These are phyloP conservation scores for Alcis repandata DNA, from an alignment of 2,888 invertebrate species.

Conservation along the genomic window DNA sequence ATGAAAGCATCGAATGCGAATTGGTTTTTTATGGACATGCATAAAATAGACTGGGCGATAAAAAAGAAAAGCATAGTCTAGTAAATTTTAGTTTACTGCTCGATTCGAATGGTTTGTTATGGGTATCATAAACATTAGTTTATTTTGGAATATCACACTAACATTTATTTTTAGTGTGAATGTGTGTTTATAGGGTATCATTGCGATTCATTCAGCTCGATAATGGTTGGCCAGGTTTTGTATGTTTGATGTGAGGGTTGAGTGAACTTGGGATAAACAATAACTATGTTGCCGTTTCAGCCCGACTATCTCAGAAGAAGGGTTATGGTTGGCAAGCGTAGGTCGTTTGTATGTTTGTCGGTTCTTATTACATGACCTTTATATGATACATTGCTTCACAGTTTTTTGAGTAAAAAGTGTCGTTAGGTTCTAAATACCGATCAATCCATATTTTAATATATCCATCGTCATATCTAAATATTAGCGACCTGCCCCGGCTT, in stretches of 20 bases:
- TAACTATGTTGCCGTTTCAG: no score
- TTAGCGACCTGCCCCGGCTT: no score
- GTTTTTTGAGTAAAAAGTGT: no score
- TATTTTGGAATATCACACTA: constrained; percentile 35
- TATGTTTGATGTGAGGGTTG: background rate
- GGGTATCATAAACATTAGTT: constrained; percentile 73
- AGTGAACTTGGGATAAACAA: no score
- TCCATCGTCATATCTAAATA: no score
- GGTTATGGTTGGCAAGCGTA: no score
- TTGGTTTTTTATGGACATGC: constrained; percentile 62
- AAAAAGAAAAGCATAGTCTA: constrained; percentile 69
- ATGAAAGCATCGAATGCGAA: constrained; percentile 54
- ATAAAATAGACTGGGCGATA: constrained; percentile 63
- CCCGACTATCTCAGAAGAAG: no score
- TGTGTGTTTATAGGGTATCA: background rate
- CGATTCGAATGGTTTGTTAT: constrained; percentile 63
- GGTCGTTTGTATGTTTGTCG: no score
- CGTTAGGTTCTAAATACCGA: no score
- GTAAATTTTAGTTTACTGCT: constrained; percentile 75
- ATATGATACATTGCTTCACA: no score
- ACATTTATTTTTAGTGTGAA: constrained; percentile 2
- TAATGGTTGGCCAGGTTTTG: background rate
- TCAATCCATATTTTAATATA: no score
- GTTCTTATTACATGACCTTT: no score
- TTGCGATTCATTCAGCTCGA: background rate